Conservation (phyloP, 2,797 vertebrate species). For the Anabas testudineus region DNA sequence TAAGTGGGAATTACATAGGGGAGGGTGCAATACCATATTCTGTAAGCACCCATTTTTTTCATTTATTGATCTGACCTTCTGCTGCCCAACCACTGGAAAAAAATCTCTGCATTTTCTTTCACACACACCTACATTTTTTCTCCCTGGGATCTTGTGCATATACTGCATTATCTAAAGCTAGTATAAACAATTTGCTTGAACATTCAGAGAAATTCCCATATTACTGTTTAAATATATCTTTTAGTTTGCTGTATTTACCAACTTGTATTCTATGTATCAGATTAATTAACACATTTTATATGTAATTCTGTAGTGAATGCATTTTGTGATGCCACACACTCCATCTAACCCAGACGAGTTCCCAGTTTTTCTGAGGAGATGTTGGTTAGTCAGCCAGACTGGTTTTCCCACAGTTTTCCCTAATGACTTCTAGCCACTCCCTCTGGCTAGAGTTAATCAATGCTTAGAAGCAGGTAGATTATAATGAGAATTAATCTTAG, state of each 20-base stretch:
- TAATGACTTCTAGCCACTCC: conserved; percentile 30
- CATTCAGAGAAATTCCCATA: conserved; percentile 6
- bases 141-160: conserved; percentile 33
- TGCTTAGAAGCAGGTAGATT: conserved; percentile 66
- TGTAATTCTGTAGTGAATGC: neutral
- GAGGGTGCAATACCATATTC: conserved; percentile 64
- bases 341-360: no score
- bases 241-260: neutral
- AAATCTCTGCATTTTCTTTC: conserved; percentile 60
- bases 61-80: conserved; percentile 84
- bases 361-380: neutral
- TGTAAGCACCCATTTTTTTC: conserved; percentile 66
- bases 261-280: neutral
- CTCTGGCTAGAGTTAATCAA: conserved; percentile 74
- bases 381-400: neutral
- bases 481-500: conserved; percentile 80
- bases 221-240: conserved; percentile 1
- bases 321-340: neutral
- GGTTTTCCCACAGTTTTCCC: conserved; percentile 23
- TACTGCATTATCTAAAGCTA: conserved; percentile 20
- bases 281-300: neutral
- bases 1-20: conserved; percentile 62
- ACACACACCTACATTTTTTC: conserved; percentile 29
- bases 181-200: no score
- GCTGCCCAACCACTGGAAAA: conserved; percentile 67